Evolutionary conservation across 1,140 invertebrate species (phyloP).

Genomic region (Reticulitermes speratus): DNA sequence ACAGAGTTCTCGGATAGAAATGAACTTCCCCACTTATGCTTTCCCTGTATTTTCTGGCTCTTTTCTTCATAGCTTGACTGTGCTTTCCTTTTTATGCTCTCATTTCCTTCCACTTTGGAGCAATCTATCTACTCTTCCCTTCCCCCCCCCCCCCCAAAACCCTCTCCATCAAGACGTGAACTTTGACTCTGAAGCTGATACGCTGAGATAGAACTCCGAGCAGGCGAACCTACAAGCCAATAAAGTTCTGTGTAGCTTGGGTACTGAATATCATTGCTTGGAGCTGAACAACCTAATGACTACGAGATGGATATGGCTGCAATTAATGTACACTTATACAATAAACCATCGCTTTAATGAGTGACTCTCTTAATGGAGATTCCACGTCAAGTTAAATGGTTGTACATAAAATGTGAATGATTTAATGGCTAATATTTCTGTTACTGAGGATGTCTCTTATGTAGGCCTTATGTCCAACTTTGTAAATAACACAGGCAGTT

Average conservation of each 20-base stretch:
- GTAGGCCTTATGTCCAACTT: no score
- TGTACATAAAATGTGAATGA: not conserved
- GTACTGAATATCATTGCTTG: not conserved
- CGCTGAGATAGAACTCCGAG: not conserved
- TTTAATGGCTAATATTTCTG: not conserved
- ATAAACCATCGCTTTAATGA: not conserved
- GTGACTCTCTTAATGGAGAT: not conserved
- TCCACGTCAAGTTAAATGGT: not conserved
- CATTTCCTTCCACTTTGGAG: not conserved
- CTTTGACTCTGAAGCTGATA: slow-evolving; percentile 11
- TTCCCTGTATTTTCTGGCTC: not conserved
- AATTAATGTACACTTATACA: not conserved
- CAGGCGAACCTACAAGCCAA: not conserved
- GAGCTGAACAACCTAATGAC: not conserved
- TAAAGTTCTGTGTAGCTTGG: no score
- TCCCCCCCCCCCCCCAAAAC: not conserved
- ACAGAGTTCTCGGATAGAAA: not conserved
- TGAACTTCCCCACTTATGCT: not conserved
- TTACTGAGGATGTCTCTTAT: not conserved
- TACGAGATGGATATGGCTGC: no score
- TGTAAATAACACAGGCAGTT: no score
- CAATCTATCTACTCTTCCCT: not conserved
- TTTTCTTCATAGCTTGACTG: not conserved
- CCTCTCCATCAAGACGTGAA: not conserved
- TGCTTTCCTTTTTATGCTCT: not conserved